Conservation (phyloP, 2,888 invertebrate species). For the Sialis fuliginosa region DNA sequence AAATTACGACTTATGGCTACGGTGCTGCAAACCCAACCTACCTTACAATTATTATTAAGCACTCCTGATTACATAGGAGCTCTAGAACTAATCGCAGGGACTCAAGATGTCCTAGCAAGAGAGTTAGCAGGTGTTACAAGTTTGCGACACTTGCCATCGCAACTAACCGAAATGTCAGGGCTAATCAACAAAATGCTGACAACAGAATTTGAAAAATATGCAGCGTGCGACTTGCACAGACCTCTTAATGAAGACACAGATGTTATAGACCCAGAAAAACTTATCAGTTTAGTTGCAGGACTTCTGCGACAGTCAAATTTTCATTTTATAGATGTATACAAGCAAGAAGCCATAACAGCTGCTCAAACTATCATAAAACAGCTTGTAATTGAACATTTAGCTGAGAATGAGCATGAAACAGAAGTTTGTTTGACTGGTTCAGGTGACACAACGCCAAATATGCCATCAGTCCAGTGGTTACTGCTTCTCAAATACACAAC, state of each 20-base stretch:
- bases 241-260: conserved; percentile 42
- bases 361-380: conserved; percentile 81
- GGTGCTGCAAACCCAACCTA: conserved; percentile 94
- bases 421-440: conserved; percentile 35
- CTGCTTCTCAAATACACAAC: conserved; percentile 21
- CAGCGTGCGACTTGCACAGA: conserved; percentile 80
- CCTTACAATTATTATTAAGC: conserved; percentile 83
- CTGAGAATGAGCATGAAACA: conserved; percentile 34
- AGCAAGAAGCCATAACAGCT: conserved; percentile 77
- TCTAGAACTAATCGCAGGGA: conserved; percentile 87
- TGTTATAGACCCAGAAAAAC: conserved; percentile 66
- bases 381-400: conserved; percentile 61
- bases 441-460: conserved; percentile 22
- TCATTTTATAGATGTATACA: conserved; percentile 72
- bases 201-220: conserved; percentile 83
- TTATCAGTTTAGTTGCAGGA: conserved; percentile 77
- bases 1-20: conserved; percentile 82
- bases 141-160: conserved; percentile 88
- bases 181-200: conserved; percentile 93
- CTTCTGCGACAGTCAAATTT: conserved; percentile 74
- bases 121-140: conserved; percentile 86
- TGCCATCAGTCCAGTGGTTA: conserved; percentile 24
- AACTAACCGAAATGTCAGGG: conserved; percentile 87
- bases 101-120: conserved; percentile 81
- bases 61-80: conserved; percentile 96